Percentiles rank a stretch among this genome's conserved stretches.
These are phyloP conservation scores for Halictus ligatus DNA, from an alignment of 2,888 invertebrate genomes.

Conservation along the genomic window DNA sequence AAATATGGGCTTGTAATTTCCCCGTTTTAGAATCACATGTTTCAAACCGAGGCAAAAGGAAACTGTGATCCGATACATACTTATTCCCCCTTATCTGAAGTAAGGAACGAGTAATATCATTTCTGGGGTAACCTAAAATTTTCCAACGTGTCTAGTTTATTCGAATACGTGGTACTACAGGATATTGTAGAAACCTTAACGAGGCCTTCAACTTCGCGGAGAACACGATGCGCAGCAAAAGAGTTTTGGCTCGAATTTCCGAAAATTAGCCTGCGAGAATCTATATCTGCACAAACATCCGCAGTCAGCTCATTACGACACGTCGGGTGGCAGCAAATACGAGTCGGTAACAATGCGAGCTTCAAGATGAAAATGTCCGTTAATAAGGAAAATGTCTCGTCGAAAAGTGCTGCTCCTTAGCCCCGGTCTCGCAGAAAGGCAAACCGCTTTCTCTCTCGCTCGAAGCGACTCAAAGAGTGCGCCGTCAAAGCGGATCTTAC, in stretches of 20 bases:
- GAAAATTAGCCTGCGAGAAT: not conserved
- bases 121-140: not conserved
- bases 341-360: constrained; percentile 2
- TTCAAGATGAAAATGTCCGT: constrained; percentile 9
- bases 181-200: not conserved
- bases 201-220: not conserved
- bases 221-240: no score
- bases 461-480: constrained; percentile 7
- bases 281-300: constrained; percentile 5
- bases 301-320: constrained; percentile 1
- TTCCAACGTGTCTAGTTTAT: not conserved
- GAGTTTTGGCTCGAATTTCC: not conserved
- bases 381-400: not conserved
- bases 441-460: constrained; percentile 10
- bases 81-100: not conserved
- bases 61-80: not conserved
- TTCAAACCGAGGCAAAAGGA: not conserved
- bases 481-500: not conserved
- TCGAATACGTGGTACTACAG: not conserved
- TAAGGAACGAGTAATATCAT: not conserved
- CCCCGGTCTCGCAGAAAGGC: not conserved
- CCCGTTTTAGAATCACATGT: not conserved
- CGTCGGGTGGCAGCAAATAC: constrained; percentile 2
- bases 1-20: not conserved
- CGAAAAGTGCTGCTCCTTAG: constrained; percentile 2